Percentiles rank a stretch among this genome's conserved stretches.
These are phyloP conservation scores for Nemotelus nigrinus DNA, from an alignment of 2,888 invertebrate genomes.

Conservation along the genomic window DNA sequence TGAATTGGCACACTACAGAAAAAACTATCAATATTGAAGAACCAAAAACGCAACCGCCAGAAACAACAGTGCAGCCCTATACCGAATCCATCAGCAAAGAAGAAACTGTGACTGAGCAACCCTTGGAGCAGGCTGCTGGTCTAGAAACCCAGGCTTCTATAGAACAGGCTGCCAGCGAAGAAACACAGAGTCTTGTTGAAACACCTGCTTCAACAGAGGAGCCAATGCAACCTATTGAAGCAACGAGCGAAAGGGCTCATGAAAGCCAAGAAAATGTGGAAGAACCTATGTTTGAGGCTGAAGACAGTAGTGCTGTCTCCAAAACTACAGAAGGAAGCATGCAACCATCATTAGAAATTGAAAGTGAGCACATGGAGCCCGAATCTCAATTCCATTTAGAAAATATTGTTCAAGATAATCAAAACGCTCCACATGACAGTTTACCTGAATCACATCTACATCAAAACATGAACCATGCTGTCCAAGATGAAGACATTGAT, in stretches of 20 bases:
- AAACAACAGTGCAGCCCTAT: neutral
- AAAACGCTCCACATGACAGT: neutral
- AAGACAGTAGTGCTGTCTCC: neutral
- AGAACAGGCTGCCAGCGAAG: neutral
- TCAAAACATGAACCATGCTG: neutral
- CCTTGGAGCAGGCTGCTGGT: neutral
- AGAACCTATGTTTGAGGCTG: conserved; percentile 28
- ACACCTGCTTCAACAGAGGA: neutral
- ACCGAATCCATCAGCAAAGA: neutral
- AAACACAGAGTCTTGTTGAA: neutral
- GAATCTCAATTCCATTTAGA: neutral
- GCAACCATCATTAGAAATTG: neutral
- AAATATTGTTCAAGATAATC: neutral
- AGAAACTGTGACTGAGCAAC: neutral
- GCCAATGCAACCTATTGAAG: conserved; percentile 1
- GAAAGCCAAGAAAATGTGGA: neutral
- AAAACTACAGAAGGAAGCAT: neutral
- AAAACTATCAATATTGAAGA: neutral
- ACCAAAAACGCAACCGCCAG: neutral
- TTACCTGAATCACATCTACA: neutral
- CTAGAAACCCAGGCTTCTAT: neutral
- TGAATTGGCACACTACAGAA: too few species aligned
- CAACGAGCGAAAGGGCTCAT: neutral
- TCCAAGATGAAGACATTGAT: neutral
- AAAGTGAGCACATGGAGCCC: neutral